Evolutionary conservation across 2,113 vertebrate genomes (phyloP), one percentile per base, ranked within the genome.

Genomic region (Myocastor coypus): DNA sequence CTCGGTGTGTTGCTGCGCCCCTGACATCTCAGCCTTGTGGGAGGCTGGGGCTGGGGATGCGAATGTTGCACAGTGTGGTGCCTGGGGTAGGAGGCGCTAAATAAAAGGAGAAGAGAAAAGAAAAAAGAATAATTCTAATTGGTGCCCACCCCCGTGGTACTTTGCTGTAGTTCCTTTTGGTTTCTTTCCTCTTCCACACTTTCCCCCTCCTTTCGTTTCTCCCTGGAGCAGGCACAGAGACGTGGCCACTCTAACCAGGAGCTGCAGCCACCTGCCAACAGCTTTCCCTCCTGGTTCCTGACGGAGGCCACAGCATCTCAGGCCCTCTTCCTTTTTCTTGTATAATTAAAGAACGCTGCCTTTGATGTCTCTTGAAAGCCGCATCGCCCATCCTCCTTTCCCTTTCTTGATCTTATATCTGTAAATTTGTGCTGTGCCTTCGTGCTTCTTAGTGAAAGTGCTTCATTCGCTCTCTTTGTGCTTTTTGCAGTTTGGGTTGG

Each of bases 311-410:
- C 87, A 81, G 95, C 97, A 96, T 94, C 89, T 77, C 77, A 34
- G 64, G 69, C 61, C 83, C 84, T 95, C 86, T 87, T 96, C 77
- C 91, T 95, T 96, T 97, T 96, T 97, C 96, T 96, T 97, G 93
- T 97, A 96, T 96, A 97, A 98, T 98, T 98, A 94, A 97, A 97
- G 95, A 97, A 97, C 63, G 86, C 73, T 96, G 94, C 93, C 96
- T 97, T 97, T 97, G 97, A 98, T 95, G 96, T 97, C 87, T 95
- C 95, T 93, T 92, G 95, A 94, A 97, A 96, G 87, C 78, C 32
- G n/a, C n/a, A 0, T 92, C 78, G 96, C 89, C 84, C 75, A 66
- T 83, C 84, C 89, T 95, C 91, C 84, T 83, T 87, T 73, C 69
- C 66, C 83, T 92, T 93, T 97, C 95, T 96, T 95, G 96, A 97